These are phyloP conservation scores for Dinocampus coccinellae DNA, from an alignment of 2,888 invertebrate genomes.

Conservation along the genomic window DNA sequence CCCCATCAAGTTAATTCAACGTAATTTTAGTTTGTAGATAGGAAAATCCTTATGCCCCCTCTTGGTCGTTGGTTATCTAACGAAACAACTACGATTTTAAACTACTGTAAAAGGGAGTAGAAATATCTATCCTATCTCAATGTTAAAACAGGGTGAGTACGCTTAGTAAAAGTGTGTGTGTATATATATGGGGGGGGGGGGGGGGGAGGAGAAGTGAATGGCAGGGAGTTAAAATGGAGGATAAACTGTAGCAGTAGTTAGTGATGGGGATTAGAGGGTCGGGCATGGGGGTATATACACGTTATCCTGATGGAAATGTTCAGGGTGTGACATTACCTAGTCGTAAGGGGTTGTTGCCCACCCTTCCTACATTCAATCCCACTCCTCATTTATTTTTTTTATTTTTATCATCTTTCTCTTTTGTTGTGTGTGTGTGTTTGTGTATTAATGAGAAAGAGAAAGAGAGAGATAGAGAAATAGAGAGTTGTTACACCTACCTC, in stretches of 20 bases:
- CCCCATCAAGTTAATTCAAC: conserved; percentile 18
- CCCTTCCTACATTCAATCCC: not conserved
- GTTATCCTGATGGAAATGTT: conserved; percentile 37
- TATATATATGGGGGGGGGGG: too few relatives aligned
- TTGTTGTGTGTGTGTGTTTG: too few relatives aligned
- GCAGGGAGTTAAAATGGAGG: conserved; percentile 20
- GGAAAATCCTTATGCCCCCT: conserved; percentile 18
- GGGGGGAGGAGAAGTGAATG: not conserved
- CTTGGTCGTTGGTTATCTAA: conserved; percentile 21
- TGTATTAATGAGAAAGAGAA: too few relatives aligned
- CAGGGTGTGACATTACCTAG: conserved; percentile 4
- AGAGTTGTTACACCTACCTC: conserved; percentile 13
- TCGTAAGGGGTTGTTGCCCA: not conserved
- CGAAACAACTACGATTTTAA: conserved; percentile 27
- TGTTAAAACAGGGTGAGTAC: too few relatives aligned
- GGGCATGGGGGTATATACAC: conserved; percentile 30
- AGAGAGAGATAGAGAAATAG: too few relatives aligned
- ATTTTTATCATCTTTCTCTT: too few relatives aligned
- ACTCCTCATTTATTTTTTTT: not conserved
- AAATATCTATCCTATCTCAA: not conserved
- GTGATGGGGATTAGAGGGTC: conserved; percentile 59
- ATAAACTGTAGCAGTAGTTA: conserved; percentile 55
- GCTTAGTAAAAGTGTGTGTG: too few relatives aligned
- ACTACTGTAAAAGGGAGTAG: not conserved
- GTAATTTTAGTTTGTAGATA: conserved; percentile 15